Evolutionary conservation across 2,888 invertebrate genomes (phyloP), one percentile per base, ranked within the genome.

Genomic region (Mimumesa dahlbomi): DNA sequence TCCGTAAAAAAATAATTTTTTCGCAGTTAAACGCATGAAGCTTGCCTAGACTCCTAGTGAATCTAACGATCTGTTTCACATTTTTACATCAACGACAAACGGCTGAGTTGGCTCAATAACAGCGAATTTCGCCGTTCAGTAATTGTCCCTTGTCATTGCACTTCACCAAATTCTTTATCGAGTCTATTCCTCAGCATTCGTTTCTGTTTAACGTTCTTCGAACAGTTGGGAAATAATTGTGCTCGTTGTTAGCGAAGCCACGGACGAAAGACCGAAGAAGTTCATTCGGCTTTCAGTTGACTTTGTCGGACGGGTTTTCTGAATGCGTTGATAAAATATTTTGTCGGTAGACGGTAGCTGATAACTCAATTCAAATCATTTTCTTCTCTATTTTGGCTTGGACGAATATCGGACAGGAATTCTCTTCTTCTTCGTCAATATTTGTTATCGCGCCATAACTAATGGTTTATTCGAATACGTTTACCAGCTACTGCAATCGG

Each of bases 1-100:
- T n/a, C 52, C 48, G 48, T 65, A 70, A 42, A 70, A 64, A 73
- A 73, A 70, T 73, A 73, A 69, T 61, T 70, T 54, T 56, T 70
- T 59, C 72, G 52, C 62, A 45, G 68, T 73, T 57, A 56, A 70
- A 70, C 64, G 57, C 48, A 65, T 65, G 52, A 73, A 73, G 72
- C 70, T 64, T 57, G 22, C 54, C 59, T 25, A 34, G 53, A 53
- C 45, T 69, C 16, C n/a, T n/a, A n/a, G n/a, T n/a, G n/a, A n/a
- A n/a, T n/a, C n/a, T n/a, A n/a, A n/a, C n/a, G n/a, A n/a, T n/a
- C n/a, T n/a, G n/a, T n/a, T n/a, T 2, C 43, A 34, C 54, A 54
- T 50, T 22, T 42, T 34, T 42, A 9, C 3, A 34, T 34, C 4
- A 3, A 25, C 3, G n/a, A 34, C 2, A 34, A 34, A 34, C 9